These are phyloP conservation scores for Tangara arthus DNA, from an alignment of 2,797 vertebrate genomes.

Conservation along the genomic window DNA sequence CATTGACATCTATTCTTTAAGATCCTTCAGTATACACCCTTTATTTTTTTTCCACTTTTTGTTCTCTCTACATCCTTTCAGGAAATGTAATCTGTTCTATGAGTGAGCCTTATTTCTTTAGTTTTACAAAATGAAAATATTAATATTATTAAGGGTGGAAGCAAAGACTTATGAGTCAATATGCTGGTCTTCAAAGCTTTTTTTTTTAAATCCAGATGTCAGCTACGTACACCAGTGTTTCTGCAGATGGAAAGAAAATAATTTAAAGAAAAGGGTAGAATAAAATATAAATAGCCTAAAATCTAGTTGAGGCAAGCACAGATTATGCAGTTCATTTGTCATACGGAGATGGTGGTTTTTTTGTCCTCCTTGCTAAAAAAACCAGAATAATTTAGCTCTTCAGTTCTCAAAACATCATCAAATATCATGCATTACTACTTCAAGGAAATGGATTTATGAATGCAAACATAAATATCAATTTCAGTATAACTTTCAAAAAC, in stretches of 20 bases:
- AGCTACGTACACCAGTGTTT: neutral
- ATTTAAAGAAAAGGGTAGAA: neutral
- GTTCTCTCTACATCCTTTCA: neutral
- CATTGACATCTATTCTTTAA: neutral
- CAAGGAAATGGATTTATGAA: neutral
- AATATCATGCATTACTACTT: neutral
- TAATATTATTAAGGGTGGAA: neutral
- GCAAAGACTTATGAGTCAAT: neutral
- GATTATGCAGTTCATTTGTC: neutral
- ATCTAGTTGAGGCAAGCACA: neutral
- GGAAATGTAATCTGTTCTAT: neutral
- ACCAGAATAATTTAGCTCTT: neutral
- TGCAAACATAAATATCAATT: neutral
- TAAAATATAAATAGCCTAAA: neutral
- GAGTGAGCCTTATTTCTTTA: neutral
- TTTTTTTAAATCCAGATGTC: neutral
- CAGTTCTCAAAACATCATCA: neutral
- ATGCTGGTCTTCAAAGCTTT: neutral
- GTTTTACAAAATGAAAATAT: neutral
- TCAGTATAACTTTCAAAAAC: neutral
- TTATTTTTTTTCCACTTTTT: neutral
- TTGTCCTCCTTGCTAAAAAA: neutral
- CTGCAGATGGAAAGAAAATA: neutral
- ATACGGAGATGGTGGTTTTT: neutral
- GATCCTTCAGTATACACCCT: accelerated